Percentiles rank a stretch among this genome's conserved stretches.
phyloP scores from a whole-genome alignment of 2,113 vertebrate species.

The Bostrychus sinensis region DNA sequence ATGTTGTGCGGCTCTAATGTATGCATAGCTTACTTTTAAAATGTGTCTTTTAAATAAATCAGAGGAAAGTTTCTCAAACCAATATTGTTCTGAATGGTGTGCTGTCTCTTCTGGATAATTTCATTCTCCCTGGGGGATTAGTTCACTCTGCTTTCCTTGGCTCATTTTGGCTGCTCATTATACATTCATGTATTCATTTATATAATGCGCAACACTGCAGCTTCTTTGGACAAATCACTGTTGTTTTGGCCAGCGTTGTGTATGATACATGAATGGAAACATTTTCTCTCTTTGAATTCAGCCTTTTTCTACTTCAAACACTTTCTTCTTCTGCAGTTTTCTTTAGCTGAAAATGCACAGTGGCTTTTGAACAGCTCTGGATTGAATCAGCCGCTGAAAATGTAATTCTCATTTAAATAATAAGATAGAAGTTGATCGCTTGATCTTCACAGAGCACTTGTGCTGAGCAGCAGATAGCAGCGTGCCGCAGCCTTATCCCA shows the following conservation, averaged over 20 bases:
- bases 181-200: constrained; percentile 69
- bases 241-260: constrained; percentile 41
- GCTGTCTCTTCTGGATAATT: constrained; percentile 66
- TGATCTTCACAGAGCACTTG: constrained; percentile 52
- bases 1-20: neutral
- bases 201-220: constrained; percentile 58
- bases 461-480: constrained; percentile 43
- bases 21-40: constrained; percentile 42
- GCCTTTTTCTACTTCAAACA: constrained; percentile 15
- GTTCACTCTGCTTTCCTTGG: constrained; percentile 62
- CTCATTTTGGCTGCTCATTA: constrained; percentile 69
- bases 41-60: constrained; percentile 43
- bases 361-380: constrained; percentile 37
- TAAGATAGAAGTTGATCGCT: constrained; percentile 58
- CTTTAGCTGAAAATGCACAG: constrained; percentile 38
- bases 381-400: constrained; percentile 46
- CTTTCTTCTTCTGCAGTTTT: constrained; percentile 24
- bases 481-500: constrained; percentile 13
- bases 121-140: constrained; percentile 58
- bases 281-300: constrained; percentile 35
- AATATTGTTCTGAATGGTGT: constrained; percentile 65
- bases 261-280: constrained; percentile 36
- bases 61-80: constrained; percentile 47
- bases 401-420: constrained; percentile 63
- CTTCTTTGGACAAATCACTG: constrained; percentile 55